Evolutionary conservation across 2,113 vertebrate genomes (phyloP).

Genomic region (Fulmarus glacialis): DNA sequence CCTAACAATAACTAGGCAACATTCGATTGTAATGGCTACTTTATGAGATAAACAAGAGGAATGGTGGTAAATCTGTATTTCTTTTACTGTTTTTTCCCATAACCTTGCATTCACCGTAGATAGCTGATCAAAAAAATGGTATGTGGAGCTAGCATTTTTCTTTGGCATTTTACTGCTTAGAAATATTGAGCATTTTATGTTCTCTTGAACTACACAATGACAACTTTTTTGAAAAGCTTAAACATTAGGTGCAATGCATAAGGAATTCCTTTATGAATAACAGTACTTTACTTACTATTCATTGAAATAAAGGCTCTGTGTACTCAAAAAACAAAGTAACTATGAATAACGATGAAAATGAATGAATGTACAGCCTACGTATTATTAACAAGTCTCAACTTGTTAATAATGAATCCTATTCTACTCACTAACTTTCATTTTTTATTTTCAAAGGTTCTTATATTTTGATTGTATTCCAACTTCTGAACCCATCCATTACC

Average conservation of each 20-base stretch:
- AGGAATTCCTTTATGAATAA: neutral
- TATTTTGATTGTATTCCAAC: neutral
- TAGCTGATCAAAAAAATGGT: neutral
- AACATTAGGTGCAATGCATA: neutral
- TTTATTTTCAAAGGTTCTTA: neutral
- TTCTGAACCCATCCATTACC: neutral
- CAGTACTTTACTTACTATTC: neutral
- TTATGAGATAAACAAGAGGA: neutral
- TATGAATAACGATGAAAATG: neutral
- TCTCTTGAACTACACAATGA: neutral
- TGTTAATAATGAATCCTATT: neutral
- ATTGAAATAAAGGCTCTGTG: neutral
- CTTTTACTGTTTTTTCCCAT: neutral
- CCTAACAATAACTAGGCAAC: neutral
- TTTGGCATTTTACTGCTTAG: neutral
- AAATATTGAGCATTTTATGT: neutral
- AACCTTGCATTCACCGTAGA: neutral
- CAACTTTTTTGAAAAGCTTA: neutral
- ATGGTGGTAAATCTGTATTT: neutral
- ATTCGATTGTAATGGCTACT: neutral
- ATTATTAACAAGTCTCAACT: neutral
- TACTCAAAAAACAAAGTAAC: neutral
- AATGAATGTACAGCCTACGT: neutral
- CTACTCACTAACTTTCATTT: neutral
- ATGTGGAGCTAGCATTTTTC: neutral